These are phyloP conservation scores for Globicephala melas DNA, from an alignment of 2,113 vertebrate genomes.

Conservation along the genomic window DNA sequence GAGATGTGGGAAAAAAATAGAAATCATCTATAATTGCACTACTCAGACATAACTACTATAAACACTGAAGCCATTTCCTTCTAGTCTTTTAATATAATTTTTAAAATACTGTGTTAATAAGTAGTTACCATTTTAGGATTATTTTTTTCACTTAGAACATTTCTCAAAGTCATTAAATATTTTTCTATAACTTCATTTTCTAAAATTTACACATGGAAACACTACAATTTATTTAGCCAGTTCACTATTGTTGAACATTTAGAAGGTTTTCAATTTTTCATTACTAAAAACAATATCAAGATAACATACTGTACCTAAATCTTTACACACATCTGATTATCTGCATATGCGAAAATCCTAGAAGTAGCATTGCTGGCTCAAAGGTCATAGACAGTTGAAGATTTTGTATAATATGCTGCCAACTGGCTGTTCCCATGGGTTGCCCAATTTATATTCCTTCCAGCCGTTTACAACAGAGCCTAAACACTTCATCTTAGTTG, in stretches of 20 bases:
- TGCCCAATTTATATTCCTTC: neutral
- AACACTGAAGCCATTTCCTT: neutral
- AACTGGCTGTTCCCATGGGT: neutral
- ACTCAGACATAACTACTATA: neutral
- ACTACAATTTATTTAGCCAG: neutral
- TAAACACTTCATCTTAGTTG: neutral
- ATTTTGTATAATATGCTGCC: neutral
- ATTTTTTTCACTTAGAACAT: neutral
- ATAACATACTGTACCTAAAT: neutral
- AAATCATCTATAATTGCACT: neutral
- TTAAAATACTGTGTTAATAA: neutral
- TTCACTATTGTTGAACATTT: neutral
- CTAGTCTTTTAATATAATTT: neutral
- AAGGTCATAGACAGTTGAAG: neutral
- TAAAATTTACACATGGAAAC: neutral
- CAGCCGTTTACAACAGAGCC: neutral
- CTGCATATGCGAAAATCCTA: neutral
- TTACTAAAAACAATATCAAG: slow-evolving; percentile 23
- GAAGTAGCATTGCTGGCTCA: neutral
- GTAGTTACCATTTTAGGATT: neutral
- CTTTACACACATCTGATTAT: neutral
- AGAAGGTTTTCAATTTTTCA: neutral
- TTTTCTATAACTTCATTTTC: neutral
- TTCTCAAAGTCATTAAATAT: neutral
- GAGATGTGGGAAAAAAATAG: neutral